These are phyloP conservation scores for Panzeria rudis DNA, from an alignment of 2,888 invertebrate species.

Conservation along the genomic window DNA sequence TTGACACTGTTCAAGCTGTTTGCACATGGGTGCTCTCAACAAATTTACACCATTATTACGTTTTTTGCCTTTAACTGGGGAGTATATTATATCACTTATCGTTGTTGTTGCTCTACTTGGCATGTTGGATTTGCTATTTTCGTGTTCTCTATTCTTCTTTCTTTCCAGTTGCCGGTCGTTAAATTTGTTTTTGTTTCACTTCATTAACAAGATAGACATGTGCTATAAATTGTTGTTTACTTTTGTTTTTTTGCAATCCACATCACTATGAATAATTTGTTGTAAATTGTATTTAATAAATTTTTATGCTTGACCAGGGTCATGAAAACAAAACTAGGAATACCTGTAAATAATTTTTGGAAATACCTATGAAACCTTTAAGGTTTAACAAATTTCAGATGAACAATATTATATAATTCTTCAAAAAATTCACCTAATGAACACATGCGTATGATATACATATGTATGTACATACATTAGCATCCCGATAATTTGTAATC, in stretches of 20 bases:
- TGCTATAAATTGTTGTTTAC: constrained; percentile 24
- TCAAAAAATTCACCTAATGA: too few relatives aligned
- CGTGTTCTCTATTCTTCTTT: constrained; percentile 26
- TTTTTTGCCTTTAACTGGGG: constrained; percentile 48
- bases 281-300: constrained; percentile 1
- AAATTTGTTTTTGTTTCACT: constrained; percentile 53
- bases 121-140: constrained; percentile 10
- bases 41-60: constrained; percentile 34
- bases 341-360: too few relatives aligned
- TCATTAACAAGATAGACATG: constrained; percentile 23
- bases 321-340: background rate
- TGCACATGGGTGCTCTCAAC: constrained; percentile 38
- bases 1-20: constrained; percentile 29
- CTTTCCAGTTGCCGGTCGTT: constrained; percentile 60
- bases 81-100: constrained; percentile 38
- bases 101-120: constrained; percentile 25
- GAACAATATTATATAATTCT: too few relatives aligned
- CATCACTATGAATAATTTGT: background rate
- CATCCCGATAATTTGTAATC: too few relatives aligned
- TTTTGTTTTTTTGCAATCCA: constrained; percentile 20
- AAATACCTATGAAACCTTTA: background rate
- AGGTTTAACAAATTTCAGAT: too few relatives aligned
- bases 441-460: too few relatives aligned
- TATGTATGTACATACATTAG: too few relatives aligned
- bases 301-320: constrained; percentile 21